Conservation (phyloP, 35 echinoderm and acorn worm genomes). For the Apostichopus californicus region DNA sequence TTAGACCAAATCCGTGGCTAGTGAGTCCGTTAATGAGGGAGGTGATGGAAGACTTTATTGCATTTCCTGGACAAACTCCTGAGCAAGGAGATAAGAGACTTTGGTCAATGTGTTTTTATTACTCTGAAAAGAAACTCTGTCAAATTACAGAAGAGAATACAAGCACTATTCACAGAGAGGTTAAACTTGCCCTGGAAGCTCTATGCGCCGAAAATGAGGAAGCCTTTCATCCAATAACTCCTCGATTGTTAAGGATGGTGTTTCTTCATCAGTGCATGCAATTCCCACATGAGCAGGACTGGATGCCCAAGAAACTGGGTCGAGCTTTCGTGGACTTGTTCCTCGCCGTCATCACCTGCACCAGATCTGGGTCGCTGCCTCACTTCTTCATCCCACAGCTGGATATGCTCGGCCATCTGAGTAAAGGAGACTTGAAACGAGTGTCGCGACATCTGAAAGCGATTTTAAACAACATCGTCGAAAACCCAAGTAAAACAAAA, state of each 20-base stretch:
- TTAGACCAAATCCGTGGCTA: constrained; percentile 56
- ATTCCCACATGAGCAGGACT: constrained; percentile 86
- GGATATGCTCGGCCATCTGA: constrained; percentile 59
- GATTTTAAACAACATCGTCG: constrained; percentile 82
- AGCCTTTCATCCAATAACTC: constrained; percentile 72
- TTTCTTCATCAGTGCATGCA: constrained; percentile 91
- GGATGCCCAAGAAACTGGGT: constrained; percentile 68
- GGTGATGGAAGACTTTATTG: constrained; percentile 58
- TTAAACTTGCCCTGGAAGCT: constrained; percentile 42
- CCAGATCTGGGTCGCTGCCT: constrained; percentile 44
- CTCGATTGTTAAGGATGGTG: constrained; percentile 64
- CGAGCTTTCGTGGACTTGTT: constrained; percentile 92
- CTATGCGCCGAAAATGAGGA: constrained; percentile 79
- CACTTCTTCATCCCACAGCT: constrained; percentile 77
- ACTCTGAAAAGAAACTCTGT: constrained; percentile 64
- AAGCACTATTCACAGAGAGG: constrained; percentile 20
- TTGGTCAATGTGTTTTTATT: constrained; percentile 75
- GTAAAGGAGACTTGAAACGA: constrained; percentile 63
- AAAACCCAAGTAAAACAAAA: constrained; percentile 76
- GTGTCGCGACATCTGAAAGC: constrained; percentile 81
- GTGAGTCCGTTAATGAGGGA: constrained; percentile 33
- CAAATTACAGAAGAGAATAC: background rate
- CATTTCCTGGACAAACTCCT: constrained; percentile 31
- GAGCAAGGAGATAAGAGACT: constrained; percentile 57
- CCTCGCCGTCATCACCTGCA: constrained; percentile 57